Evolutionary conservation across 2,113 vertebrate species (phyloP).

Genomic region (Phylloscopus whistleri): DNA sequence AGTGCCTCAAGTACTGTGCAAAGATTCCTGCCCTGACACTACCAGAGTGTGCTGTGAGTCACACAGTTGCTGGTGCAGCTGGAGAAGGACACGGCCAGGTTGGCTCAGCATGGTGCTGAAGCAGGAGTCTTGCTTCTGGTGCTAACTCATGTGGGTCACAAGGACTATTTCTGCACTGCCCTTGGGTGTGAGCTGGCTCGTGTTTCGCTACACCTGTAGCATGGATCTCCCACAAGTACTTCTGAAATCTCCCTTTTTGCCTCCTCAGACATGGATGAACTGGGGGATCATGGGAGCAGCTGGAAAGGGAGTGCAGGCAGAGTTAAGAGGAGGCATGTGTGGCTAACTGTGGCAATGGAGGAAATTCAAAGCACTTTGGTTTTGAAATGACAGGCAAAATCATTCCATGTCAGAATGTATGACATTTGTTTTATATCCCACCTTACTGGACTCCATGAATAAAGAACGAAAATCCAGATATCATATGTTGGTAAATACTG

Average conservation of each 20-base stretch:
- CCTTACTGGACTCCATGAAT: not conserved
- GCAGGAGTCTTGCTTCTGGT: not conserved
- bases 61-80: not conserved
- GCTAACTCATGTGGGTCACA: fast-evolving
- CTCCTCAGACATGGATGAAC: not conserved
- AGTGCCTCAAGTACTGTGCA: not conserved
- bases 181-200: not conserved
- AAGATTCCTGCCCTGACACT: not conserved
- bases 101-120: fast-evolving
- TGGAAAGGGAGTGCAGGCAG: not conserved
- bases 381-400: not conserved
- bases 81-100: not conserved
- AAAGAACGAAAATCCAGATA: not conserved
- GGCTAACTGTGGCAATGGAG: not conserved
- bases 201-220: not conserved
- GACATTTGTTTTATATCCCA: not conserved
- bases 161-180: not conserved
- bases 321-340: not conserved
- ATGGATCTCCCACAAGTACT: not conserved
- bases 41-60: not conserved
- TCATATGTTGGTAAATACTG: not conserved
- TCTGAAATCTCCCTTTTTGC: not conserved
- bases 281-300: not conserved
- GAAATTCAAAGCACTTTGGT: not conserved
- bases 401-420: not conserved